Base-by-base conservation (phyloP, 2,113 vertebrate genomes). In the Percina caprodes region DNA sequence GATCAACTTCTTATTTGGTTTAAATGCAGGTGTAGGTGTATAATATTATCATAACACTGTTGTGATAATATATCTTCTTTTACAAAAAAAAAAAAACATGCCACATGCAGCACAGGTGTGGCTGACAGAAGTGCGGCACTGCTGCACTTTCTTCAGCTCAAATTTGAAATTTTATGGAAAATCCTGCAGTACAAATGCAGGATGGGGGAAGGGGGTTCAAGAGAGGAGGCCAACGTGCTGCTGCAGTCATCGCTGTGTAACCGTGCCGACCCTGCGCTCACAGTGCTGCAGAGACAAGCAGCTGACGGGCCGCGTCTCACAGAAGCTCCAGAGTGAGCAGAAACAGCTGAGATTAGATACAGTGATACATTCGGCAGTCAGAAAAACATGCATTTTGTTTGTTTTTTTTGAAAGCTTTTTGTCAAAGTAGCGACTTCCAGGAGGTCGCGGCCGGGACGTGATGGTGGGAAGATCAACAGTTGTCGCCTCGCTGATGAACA, bases 101-200 rank as follows among this genome's bases (percentile, higher is more conserved):
- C 4, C 42, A 23, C 35, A 23, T 1, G 23, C 42, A 69, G 45
- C 15, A 5, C 19, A 68, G 65, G 23, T n/a, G 15, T 10, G 1
- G 51, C 11, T 9, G 21, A 26, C 0, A 69, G 46, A 61, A 9
- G n/a, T n/a, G 68, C 55, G 61, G 74, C 69, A 66, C 55, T 46
- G 48, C 74, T 58, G 67, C 66, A 1, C 2, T 15, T 67, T 42
- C 60, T 69, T 23, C 60, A 4, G 16, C 5, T 8, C 1, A 56
- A 83, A 76, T 42, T 1, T 18, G 5, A 56, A 10, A 42, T 84
- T 69, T 83, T 77, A 85, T 89, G 86, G 69, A 71, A 85, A 87
- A 87, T 82, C 76, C 71, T 85, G 90, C 90, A 87, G 85, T 75
- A 86, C 18, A 21, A 18, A 80, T 12, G 69, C 77, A 77, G 81